Base-by-base conservation (phyloP, 2,797 vertebrate genomes). In the Pampus argenteus region DNA sequence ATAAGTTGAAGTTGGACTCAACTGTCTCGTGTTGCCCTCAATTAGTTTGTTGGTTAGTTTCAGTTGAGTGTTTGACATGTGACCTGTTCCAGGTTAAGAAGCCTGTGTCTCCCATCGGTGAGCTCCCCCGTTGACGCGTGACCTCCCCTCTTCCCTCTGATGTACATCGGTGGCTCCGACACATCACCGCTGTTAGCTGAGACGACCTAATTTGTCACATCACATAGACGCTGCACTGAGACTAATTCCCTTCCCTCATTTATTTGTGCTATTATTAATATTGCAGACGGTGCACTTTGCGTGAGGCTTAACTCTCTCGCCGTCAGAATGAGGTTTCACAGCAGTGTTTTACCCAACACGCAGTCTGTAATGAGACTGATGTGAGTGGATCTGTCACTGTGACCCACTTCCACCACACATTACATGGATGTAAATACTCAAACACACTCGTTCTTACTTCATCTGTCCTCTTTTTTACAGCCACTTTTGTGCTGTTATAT, bases 211-310 rank as follows among this genome's bases (percentile, higher is more conserved):
- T 91, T 92, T 86, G 85, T 91, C 85, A 86, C 79, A 76, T 86
- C 74, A 50, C 83, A 71, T 83, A 56, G 84, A 71, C 71, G 23
- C 81, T 48, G 86, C 63, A 15, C 87, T 61, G 82, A 87, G 73
- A 86, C 86, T 79, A 91, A 92, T 89, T 92, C 90, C 90, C 92
- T 84, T 75, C 80, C 76, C 87, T 92, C 86, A 92, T 92, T 92
- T 88, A 91, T 85, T 86, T 76, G 76, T 51, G 79, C 90, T 92
- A 92, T 93, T 89, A 90, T 91, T 92, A 91, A 91, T 89, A 82
- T 86, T 89, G 84, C 84, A 90, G 79, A 89, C 72, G 17, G 50
- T 74, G 86, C 86, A 87, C 78, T 83, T 83, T 83, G 82, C 11
- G 28, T 63, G 83, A 79, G 80, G 75, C 66, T 85, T 78, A 81